Conservation (phyloP, 2,797 vertebrate genomes). For the Notamacropus eugenii region DNA sequence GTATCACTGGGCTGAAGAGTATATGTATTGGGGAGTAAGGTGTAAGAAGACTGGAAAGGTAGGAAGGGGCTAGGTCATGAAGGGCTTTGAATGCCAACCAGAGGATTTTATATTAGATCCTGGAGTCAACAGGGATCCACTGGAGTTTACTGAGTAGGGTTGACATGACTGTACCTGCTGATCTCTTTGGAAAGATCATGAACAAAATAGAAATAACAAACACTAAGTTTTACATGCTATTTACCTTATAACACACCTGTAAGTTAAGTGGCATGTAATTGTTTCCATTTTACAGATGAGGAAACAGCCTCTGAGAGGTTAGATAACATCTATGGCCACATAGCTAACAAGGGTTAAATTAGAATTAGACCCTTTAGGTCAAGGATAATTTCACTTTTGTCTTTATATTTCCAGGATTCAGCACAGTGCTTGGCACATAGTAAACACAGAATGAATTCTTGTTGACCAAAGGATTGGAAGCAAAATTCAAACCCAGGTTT, state of each 20-base stretch:
- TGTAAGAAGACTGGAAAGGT: neutral
- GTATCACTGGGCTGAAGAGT: neutral
- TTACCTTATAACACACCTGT: neutral
- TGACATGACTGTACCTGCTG: neutral
- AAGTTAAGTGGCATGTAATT: neutral
- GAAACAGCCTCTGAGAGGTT: too few species aligned
- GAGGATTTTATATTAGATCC: neutral
- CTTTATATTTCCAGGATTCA: too few species aligned
- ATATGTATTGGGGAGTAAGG: neutral
- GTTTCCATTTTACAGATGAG: too few species aligned
- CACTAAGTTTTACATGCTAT: neutral
- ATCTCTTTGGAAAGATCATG: neutral
- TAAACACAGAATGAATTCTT: too few species aligned
- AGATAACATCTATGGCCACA: too few species aligned
- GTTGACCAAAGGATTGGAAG: too few species aligned
- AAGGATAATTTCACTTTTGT: too few species aligned
- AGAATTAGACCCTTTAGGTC: too few species aligned
- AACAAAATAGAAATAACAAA: neutral
- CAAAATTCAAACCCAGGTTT: too few species aligned
- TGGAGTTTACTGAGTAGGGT: neutral
- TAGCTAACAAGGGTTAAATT: too few species aligned
- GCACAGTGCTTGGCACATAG: too few species aligned
- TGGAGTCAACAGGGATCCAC: neutral
- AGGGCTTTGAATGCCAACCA: neutral
- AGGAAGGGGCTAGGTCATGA: neutral